Conservation (phyloP, 2,113 vertebrate species). For the Alaudala cheleensis region DNA sequence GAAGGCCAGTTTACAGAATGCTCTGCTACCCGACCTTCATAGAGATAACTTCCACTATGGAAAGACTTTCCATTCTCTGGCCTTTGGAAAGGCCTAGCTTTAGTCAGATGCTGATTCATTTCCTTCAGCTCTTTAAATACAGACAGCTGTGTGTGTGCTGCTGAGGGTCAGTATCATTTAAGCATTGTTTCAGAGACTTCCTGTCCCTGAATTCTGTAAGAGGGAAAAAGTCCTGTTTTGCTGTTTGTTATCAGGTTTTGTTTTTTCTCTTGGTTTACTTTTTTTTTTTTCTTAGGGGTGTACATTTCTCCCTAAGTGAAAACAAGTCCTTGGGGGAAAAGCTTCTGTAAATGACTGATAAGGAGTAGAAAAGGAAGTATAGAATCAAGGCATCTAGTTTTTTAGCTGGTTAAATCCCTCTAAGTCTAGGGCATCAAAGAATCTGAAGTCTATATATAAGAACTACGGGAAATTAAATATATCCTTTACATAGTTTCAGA, state of each 20-base stretch:
- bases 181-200: constrained; percentile 68
- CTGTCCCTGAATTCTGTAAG: constrained; percentile 50
- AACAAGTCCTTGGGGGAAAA: constrained; percentile 27
- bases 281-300: background rate
- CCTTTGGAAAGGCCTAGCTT: constrained; percentile 48
- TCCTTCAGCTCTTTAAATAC: constrained; percentile 69
- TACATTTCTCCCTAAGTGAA: background rate
- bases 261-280: background rate
- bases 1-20: background rate
- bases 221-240: constrained; percentile 9
- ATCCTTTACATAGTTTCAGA: constrained; percentile 43
- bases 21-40: background rate
- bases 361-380: constrained; percentile 41
- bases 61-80: constrained; percentile 45
- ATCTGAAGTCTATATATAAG: background rate
- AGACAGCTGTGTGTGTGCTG: constrained; percentile 56
- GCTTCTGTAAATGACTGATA: constrained; percentile 54
- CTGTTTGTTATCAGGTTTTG: background rate
- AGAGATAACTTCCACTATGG: background rate
- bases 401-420: background rate
- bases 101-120: constrained; percentile 63
- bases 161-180: constrained; percentile 45
- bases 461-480: constrained; percentile 59
- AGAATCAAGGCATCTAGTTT: background rate
- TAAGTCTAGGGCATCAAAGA: background rate